phyloP scores from a whole-genome alignment of 2,797 vertebrate genomes.

The Phataginus tricuspis region DNA sequence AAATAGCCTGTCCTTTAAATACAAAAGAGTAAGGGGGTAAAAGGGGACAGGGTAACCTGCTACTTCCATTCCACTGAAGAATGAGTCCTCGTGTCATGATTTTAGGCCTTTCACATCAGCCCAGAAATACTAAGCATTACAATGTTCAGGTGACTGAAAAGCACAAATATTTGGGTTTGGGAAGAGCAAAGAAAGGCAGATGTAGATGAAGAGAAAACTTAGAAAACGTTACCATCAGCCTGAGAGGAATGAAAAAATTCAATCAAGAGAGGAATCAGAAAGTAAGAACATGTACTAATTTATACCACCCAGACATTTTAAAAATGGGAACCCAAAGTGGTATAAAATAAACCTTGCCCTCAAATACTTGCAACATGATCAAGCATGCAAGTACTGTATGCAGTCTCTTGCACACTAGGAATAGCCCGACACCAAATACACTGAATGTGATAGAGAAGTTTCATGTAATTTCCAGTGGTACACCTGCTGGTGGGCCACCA shows the following conservation, averaged over 20 bases:
- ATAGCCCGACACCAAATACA: background rate
- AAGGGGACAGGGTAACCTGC: background rate
- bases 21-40: background rate
- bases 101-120: background rate
- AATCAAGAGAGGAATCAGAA: background rate
- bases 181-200: background rate
- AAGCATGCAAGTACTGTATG: background rate
- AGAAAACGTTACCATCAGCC: background rate
- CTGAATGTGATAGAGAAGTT: background rate
- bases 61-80: background rate
- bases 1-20: constrained; percentile 38
- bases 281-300: background rate
- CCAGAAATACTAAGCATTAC: background rate
- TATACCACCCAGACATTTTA: background rate
- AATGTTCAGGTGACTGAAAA: background rate
- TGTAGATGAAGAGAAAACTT: background rate
- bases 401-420: background rate
- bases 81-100: background rate
- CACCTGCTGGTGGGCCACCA: background rate
- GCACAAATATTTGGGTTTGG: background rate
- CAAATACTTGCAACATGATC: background rate
- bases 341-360: background rate
- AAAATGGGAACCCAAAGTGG: background rate
- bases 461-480: background rate
- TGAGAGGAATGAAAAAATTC: background rate